phyloP scores from a whole-genome alignment of 2,113 vertebrate genomes.

The Pachypanchax playfairii region DNA sequence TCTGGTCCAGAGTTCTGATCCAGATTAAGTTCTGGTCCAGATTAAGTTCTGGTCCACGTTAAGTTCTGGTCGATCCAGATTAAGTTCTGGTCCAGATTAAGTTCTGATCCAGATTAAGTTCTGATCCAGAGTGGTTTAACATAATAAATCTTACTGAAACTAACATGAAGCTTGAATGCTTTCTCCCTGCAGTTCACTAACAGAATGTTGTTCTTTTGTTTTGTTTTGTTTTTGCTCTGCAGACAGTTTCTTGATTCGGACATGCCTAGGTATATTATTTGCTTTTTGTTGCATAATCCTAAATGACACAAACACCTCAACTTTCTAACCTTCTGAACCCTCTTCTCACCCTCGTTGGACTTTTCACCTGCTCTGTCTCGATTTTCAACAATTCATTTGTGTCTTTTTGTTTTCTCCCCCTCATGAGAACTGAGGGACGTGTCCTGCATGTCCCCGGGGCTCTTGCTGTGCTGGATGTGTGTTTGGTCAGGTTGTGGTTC shows the following conservation, averaged over 20 bases:
- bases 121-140: slow-evolving; percentile 36
- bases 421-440: slow-evolving; percentile 40
- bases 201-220: slow-evolving; percentile 94
- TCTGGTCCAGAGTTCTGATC: too few species aligned
- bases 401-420: slow-evolving; percentile 26
- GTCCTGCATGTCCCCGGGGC: slow-evolving; percentile 49
- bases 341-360: slow-evolving; percentile 10
- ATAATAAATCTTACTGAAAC: slow-evolving; percentile 29
- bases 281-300: slow-evolving; percentile 61
- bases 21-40: too few species aligned
- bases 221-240: slow-evolving; percentile 97
- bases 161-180: slow-evolving; percentile 58
- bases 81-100: too few species aligned
- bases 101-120: not conserved
- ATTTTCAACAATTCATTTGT: slow-evolving; percentile 40
- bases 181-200: slow-evolving; percentile 86
- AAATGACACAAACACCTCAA: slow-evolving; percentile 46
- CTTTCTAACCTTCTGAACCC: slow-evolving; percentile 33
- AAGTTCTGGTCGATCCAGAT: too few species aligned
- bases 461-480: slow-evolving; percentile 59
- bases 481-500: slow-evolving; percentile 48
- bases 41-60: too few species aligned
- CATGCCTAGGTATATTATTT: slow-evolving; percentile 98
- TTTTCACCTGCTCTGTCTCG: slow-evolving; percentile 37
- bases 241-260: slow-evolving; percentile 99